These are phyloP conservation scores for Meghimatium bilineatum DNA, from an alignment of 2,888 invertebrate species.

Conservation along the genomic window DNA sequence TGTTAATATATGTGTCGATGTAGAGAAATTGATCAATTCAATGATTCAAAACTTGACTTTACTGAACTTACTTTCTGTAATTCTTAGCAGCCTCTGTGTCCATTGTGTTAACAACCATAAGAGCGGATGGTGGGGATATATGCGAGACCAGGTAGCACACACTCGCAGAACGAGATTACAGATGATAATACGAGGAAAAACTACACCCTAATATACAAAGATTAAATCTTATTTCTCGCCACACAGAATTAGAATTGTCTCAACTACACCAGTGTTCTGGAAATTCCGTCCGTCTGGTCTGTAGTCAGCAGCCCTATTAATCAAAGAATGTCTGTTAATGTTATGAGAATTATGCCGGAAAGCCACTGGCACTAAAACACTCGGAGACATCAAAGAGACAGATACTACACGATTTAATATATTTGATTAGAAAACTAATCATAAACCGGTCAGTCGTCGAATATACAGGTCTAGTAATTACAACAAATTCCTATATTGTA, in stretches of 20 bases:
- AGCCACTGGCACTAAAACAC: background rate
- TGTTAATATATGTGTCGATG: too few species aligned
- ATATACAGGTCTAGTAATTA: background rate
- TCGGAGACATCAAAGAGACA: conserved; percentile 9
- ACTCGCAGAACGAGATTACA: background rate
- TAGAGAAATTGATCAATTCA: too few species aligned
- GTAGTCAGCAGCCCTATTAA: background rate
- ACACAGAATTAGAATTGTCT: background rate
- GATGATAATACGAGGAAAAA: background rate
- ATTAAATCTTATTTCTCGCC: background rate
- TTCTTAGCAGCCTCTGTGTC: conserved; percentile 70
- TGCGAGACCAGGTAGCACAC: background rate
- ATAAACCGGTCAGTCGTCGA: background rate
- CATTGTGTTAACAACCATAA: conserved; percentile 58
- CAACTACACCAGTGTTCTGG: background rate
- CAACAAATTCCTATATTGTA: background rate
- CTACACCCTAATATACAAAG: background rate
- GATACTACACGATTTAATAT: background rate
- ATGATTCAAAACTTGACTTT: too few species aligned
- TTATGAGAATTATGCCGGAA: background rate
- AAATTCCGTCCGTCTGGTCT: background rate
- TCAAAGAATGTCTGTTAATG: background rate
- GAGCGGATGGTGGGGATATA: conserved; percentile 37
- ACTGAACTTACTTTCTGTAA: conserved; percentile 68
- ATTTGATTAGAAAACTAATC: background rate